Evolutionary conservation across 2,113 vertebrate genomes (phyloP).

Genomic region (Atractosteus spatula): DNA sequence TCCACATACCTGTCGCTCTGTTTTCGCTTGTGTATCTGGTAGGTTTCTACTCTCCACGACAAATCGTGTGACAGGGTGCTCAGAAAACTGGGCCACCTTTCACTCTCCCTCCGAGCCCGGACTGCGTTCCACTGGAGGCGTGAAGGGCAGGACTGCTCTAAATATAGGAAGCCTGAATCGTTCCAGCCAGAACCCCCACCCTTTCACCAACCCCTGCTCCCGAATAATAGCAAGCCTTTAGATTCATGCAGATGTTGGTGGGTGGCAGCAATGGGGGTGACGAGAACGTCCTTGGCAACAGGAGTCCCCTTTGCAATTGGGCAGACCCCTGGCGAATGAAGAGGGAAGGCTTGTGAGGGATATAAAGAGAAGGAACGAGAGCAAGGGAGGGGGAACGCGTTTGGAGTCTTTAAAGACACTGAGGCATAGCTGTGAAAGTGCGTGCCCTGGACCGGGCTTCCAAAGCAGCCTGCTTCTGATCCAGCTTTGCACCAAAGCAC

Average conservation of each 20-base stretch:
- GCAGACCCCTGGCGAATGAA: conserved; percentile 35
- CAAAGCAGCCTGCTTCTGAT: no score
- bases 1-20: no score
- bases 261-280: conserved; percentile 44
- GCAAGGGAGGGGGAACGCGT: conserved; percentile 21
- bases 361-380: conserved; percentile 50
- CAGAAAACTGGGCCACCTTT: neutral
- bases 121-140: conserved; percentile 48
- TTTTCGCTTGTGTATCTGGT: no score
- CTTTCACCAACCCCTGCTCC: conserved; percentile 30
- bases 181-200: conserved; percentile 22
- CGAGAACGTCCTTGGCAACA: conserved; percentile 44
- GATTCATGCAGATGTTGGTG: conserved; percentile 54
- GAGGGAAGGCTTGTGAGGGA: conserved; percentile 36
- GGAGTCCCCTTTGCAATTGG: conserved; percentile 59
- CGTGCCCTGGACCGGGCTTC: no score
- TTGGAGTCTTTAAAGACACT: conserved; percentile 26
- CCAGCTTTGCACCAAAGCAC: no score
- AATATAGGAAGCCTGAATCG: conserved; percentile 50
- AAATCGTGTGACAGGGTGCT: neutral
- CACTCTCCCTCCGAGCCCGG: conserved; percentile 24
- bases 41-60: no score
- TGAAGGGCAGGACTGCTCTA: conserved; percentile 57
- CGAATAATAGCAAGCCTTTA: conserved; percentile 46
- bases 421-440: conserved; percentile 10